phyloP scores from a whole-genome alignment of 2,113 vertebrate species.

The Mustelus asterias region DNA sequence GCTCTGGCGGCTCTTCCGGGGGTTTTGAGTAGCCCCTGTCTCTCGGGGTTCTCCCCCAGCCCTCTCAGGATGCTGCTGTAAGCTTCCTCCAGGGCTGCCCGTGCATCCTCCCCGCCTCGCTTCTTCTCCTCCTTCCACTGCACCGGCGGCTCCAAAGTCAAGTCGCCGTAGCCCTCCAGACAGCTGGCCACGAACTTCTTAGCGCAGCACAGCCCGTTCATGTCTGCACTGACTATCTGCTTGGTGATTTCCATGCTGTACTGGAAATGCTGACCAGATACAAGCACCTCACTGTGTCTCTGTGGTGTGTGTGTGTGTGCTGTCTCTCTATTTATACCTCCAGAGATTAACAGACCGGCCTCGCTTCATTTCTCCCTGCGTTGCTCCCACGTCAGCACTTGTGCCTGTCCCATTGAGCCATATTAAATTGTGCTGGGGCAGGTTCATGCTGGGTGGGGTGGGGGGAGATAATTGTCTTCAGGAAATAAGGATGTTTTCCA shows the following conservation, averaged over 20 bases:
- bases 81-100: constrained; percentile 54
- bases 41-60: constrained; percentile 62
- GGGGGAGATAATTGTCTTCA: neutral
- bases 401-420: neutral
- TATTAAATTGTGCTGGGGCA: neutral
- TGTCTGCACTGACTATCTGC: constrained; percentile 39
- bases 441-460: no score
- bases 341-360: constrained; percentile 27
- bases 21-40: constrained; percentile 64
- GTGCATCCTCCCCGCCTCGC: constrained; percentile 45
- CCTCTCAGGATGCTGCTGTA: constrained; percentile 62
- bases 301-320: no score
- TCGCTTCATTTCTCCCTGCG: neutral
- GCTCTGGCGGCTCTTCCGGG: constrained; percentile 66
- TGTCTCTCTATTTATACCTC: constrained; percentile 42
- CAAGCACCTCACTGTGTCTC: no score
- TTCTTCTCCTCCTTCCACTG: constrained; percentile 48
- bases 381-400: constrained; percentile 20
- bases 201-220: constrained; percentile 50
- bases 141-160: constrained; percentile 44
- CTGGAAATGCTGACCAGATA: no score
- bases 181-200: constrained; percentile 46
- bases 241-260: constrained; percentile 41
- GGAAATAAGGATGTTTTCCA: constrained; percentile 8
- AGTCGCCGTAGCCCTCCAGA: constrained; percentile 46